Conservation (phyloP, 1,140 invertebrate species). For the Scaptomyza hsui region DNA sequence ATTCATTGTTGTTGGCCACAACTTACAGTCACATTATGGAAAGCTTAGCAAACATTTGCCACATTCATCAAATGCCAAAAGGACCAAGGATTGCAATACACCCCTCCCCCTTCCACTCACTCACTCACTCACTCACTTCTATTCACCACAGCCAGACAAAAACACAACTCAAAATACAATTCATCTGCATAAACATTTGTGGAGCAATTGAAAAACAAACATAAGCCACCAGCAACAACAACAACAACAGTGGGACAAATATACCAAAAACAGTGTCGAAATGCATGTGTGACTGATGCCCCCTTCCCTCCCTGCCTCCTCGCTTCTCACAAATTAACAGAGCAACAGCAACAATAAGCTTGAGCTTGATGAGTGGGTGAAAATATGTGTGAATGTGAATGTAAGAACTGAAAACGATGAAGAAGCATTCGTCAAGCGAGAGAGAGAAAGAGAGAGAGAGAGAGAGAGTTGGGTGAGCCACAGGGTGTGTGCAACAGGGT, state of each 20-base stretch:
- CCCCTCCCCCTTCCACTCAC: background rate
- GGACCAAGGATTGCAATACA: slow-evolving; percentile 25
- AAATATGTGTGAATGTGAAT: background rate
- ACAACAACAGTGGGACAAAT: slow-evolving; percentile 48
- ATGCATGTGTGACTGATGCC: slow-evolving; percentile 46
- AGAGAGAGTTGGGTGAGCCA: background rate
- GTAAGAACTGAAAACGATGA: slow-evolving; percentile 11
- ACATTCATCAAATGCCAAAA: slow-evolving; percentile 61
- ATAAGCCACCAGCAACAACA: slow-evolving; percentile 49
- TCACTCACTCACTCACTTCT: background rate
- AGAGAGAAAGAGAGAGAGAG: too few relatives aligned
- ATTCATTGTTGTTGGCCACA: slow-evolving; percentile 18
- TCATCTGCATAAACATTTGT: slow-evolving; percentile 81
- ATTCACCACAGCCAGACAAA: slow-evolving; percentile 52
- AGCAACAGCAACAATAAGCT: slow-evolving; percentile 17
- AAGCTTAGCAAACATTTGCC: slow-evolving; percentile 66
- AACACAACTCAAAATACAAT: slow-evolving; percentile 77
- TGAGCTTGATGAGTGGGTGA: background rate
- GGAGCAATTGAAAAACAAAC: slow-evolving; percentile 77
- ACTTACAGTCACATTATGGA: slow-evolving; percentile 57
- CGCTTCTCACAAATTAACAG: slow-evolving; percentile 55
- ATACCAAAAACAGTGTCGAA: slow-evolving; percentile 51
- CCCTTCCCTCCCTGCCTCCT: background rate
- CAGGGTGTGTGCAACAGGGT: background rate
- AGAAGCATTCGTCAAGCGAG: slow-evolving; percentile 42